A percentile compares a stretch with the other conserved stretches of the same genome.
Conservation (phyloP, 1,140 invertebrate genomes). For the Pogonomyrmex barbatus region DNA sequence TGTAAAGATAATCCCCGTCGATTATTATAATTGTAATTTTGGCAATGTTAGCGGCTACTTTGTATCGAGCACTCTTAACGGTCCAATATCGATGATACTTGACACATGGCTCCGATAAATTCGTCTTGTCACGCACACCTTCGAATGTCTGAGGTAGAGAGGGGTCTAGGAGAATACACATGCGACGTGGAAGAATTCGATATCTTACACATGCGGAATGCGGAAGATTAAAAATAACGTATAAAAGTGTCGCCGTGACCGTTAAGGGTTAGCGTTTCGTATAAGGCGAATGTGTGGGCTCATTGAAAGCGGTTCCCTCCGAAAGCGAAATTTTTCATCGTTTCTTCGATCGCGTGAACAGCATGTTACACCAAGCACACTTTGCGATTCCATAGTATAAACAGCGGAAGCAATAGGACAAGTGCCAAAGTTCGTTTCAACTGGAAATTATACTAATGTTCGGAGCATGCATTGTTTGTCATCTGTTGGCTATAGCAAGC, state of each 20-base stretch:
- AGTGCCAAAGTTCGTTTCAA: constrained; percentile 50
- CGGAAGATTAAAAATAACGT: background rate
- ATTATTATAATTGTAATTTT: constrained; percentile 18
- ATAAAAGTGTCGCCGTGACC: background rate
- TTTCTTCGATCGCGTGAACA: constrained; percentile 13
- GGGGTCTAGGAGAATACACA: background rate
- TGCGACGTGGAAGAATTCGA: background rate
- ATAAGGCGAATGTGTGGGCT: background rate
- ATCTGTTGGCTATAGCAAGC: background rate
- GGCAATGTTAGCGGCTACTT: constrained; percentile 27
- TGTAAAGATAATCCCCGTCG: constrained; percentile 26
- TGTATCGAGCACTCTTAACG: constrained; percentile 48
- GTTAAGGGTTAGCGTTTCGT: constrained; percentile 41
- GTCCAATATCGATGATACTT: constrained; percentile 32
- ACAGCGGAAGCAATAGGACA: constrained; percentile 49
- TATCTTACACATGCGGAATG: background rate
- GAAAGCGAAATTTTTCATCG: constrained; percentile 27
- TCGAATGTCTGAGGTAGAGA: background rate
- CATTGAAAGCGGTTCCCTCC: background rate
- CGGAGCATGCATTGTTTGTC: background rate
- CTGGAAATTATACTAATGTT: constrained; percentile 6
- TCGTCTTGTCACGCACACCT: background rate
- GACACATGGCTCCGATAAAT: background rate
- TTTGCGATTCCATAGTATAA: constrained; percentile 8
- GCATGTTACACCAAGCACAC: background rate